Base-by-base conservation (phyloP, 2,888 invertebrate genomes). In the Arctia plantaginis region DNA sequence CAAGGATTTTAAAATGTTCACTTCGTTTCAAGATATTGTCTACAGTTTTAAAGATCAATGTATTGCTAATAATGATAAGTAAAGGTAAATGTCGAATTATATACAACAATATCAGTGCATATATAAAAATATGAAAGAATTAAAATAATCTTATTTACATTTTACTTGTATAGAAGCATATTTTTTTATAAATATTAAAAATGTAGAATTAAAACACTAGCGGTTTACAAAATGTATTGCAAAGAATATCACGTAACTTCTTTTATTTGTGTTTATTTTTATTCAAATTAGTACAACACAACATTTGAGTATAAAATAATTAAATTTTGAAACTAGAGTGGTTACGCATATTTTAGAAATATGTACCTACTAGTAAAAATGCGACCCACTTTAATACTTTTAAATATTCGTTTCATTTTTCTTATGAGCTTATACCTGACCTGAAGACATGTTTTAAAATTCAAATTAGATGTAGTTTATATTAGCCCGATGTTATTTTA, bases 301-400 rank as follows among this genome's bases (percentile, higher is more conserved):
- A 59, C 13, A 4, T 59, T 55, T 12, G 3, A n/a, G 8, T 55
- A 3, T 20, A 59, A n/a, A 59, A 59, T 27, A 27, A 59, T 59
- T 59, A 59, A 13, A 59, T 59, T 59, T 59, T 59, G 59, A 59
- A 59, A 59, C 59, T 59, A 59, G 59, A 59, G 27, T 27, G 27
- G 8, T 59, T 59, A 27, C 27, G 59, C 27, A 59, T 59, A 59
- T 27, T 59, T 27, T 13, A 27, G 27, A 59, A 59, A 59, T 27
- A 35, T 35, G n/a, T n/a, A n/a, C n/a, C 6, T 35, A 27, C 27
- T 55, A 27, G 27, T 59, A 59, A 59, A 59, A 27, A 27, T 59
- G 15, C 59, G 59, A 27, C 10, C 59, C 27, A 59, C 13, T 59
- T 27, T 27, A 27, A 59, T 27, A 27, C 4, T 27, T 59, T 27